Evolutionary conservation across 2,113 vertebrate species (phyloP).

Genomic region (Scomber colias): DNA sequence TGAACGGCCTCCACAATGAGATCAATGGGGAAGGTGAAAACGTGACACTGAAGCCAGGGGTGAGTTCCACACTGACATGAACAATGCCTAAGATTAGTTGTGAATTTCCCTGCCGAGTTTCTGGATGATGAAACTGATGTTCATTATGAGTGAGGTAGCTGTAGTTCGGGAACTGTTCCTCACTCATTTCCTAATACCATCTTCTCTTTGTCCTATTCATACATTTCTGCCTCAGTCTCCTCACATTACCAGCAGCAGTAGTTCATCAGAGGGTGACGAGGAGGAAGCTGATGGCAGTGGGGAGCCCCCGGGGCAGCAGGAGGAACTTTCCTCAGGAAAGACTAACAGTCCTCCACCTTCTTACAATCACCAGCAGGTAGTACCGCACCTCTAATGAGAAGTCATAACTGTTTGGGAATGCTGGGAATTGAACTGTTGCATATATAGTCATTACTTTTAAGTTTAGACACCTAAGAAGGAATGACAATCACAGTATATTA

Average conservation of each 20-base stretch:
- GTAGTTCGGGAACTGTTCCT: conserved; percentile 8
- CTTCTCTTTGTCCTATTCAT: not conserved
- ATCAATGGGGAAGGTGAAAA: conserved; percentile 90
- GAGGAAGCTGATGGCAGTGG: conserved; percentile 90
- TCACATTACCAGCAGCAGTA: conserved; percentile 93
- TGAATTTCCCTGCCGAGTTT: conserved; percentile 58
- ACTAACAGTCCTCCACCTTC: conserved; percentile 84
- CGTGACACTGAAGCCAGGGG: conserved; percentile 90
- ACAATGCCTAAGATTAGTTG: conserved; percentile 10
- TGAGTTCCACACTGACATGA: conserved; percentile 64
- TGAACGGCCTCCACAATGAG: conserved; percentile 92
- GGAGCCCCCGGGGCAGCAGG: conserved; percentile 85
- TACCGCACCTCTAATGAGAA: not conserved
- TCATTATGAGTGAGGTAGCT: conserved; percentile 30
- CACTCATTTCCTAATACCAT: conserved; percentile 40
- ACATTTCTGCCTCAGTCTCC: conserved; percentile 84
- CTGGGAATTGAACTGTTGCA: not conserved
- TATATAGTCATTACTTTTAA: not conserved
- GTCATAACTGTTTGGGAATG: not conserved
- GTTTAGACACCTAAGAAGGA: not conserved
- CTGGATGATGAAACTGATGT: conserved; percentile 29
- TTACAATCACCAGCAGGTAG: conserved; percentile 80
- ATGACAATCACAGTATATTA: not conserved
- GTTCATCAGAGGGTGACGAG: conserved; percentile 95
- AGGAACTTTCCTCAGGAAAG: conserved; percentile 82